Percentiles rank a stretch among this genome's conserved stretches.
phyloP scores from a whole-genome alignment of 2,113 vertebrate species.

The Abramis brama region DNA sequence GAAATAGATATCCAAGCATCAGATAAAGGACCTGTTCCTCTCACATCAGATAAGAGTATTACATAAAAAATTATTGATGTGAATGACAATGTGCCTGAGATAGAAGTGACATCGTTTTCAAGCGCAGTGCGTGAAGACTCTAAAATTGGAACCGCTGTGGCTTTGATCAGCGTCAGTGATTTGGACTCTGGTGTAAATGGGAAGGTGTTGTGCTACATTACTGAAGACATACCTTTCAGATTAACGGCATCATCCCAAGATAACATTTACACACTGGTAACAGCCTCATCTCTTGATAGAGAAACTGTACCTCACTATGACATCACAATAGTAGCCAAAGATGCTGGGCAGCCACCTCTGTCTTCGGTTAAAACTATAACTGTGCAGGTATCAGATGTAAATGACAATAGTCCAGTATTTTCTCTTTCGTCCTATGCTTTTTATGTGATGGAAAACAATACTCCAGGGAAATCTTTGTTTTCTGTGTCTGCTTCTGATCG shows the following conservation, averaged over 20 bases:
- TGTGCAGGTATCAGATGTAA: conserved; percentile 69
- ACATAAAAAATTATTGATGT: conserved; percentile 67
- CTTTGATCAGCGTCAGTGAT: conserved; percentile 70
- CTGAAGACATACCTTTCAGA: conserved; percentile 63
- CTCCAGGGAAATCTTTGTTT: conserved; percentile 54
- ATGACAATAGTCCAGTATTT: conserved; percentile 73
- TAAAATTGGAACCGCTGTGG: conserved; percentile 65
- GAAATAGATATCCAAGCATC: conserved; percentile 72
- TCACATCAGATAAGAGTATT: conserved; percentile 63
- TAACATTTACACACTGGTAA: conserved; percentile 69
- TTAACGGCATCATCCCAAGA: conserved; percentile 61
- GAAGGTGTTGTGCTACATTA: conserved; percentile 74
- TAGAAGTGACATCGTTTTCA: conserved; percentile 86
- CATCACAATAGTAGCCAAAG: conserved; percentile 65
- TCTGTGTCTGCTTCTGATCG: conserved; percentile 67
- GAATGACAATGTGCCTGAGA: conserved; percentile 83
- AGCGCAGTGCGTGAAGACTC: conserved; percentile 76
- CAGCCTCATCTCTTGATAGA: conserved; percentile 64
- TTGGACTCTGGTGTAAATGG: conserved; percentile 71
- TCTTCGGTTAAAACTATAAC: conserved; percentile 66
- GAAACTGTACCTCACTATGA: conserved; percentile 64
- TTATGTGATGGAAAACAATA: conserved; percentile 69
- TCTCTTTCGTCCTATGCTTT: conserved; percentile 49
- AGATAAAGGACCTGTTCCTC: conserved; percentile 58
- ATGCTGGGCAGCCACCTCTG: conserved; percentile 64